These are phyloP conservation scores for Hormaphis cornu DNA, from an alignment of 1,140 invertebrate species.

Conservation along the genomic window DNA sequence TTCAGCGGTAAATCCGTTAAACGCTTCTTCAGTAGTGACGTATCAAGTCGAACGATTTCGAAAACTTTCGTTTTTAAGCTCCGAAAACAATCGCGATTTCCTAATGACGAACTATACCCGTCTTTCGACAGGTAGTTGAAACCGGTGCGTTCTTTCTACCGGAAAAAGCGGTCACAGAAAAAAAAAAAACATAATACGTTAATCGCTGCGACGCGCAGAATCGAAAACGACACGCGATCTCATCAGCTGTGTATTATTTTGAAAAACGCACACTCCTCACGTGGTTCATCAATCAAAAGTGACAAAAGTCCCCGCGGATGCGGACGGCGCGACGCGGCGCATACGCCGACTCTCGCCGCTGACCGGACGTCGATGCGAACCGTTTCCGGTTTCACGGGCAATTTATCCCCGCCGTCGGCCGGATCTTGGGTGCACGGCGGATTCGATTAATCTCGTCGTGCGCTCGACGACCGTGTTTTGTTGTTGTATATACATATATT, in stretches of 20 bases:
- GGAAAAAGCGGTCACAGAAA: too few species aligned
- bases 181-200: too few species aligned
- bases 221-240: not conserved
- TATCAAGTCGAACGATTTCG: too few species aligned
- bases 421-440: slow-evolving; percentile 1
- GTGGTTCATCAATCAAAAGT: slow-evolving; percentile 26
- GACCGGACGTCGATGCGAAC: slow-evolving; percentile 21
- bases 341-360: not conserved
- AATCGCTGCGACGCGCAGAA: too few species aligned
- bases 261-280: not conserved
- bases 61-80: too few species aligned
- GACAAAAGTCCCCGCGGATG: not conserved
- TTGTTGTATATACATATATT: not conserved
- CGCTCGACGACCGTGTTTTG: not conserved
- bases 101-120: too few species aligned
- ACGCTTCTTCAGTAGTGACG: too few species aligned
- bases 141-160: too few species aligned
- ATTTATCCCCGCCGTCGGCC: slow-evolving; percentile 5
- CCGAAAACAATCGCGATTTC: too few species aligned
- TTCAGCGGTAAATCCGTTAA: too few species aligned
- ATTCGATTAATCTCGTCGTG: slow-evolving; percentile 19
- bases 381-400: slow-evolving; percentile 27
- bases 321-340: not conserved
- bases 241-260: too few species aligned
- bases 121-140: too few species aligned